Percentiles rank a stretch among this genome's conserved stretches.
Evolutionary conservation across 2,797 vertebrate genomes (phyloP).

Genomic region (Sebastes vulpes): DNA sequence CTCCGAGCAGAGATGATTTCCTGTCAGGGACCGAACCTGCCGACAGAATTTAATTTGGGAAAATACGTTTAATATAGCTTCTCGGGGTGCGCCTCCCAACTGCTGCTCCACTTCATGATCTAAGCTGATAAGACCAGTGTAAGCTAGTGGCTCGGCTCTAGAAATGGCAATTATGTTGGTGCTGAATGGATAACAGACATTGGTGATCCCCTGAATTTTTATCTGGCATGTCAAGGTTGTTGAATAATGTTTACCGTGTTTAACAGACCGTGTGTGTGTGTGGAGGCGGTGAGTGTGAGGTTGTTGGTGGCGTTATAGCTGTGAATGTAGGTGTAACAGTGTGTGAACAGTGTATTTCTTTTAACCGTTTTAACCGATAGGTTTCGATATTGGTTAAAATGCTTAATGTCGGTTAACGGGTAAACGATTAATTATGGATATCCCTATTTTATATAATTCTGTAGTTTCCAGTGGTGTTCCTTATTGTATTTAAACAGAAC

Average conservation of each 20-base stretch:
- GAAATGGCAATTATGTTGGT: background rate
- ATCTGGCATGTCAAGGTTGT: background rate
- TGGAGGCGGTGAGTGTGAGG: no score
- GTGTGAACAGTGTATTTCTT: fast-evolving
- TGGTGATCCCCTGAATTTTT: background rate
- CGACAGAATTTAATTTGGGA: conserved; percentile 49
- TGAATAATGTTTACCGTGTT: background rate
- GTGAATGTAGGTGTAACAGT: no score
- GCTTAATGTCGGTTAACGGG: no score
- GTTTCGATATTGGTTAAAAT: no score
- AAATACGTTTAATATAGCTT: conserved; percentile 29
- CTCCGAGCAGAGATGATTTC: conserved; percentile 42
- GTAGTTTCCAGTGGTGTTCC: no score
- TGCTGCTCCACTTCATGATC: conserved; percentile 10
- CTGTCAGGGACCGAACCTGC: conserved; percentile 23
- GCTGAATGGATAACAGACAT: background rate
- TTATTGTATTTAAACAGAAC: no score
- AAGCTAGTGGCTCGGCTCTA: background rate
- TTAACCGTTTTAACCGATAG: no score
- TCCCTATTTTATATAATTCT: no score
- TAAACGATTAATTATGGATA: no score
- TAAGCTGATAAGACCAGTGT: background rate
- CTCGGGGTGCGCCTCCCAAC: background rate
- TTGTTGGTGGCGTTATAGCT: no score
- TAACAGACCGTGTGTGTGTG: no score